Base-by-base conservation (phyloP, 2,113 vertebrate species). In the Pholis gunnellus region DNA sequence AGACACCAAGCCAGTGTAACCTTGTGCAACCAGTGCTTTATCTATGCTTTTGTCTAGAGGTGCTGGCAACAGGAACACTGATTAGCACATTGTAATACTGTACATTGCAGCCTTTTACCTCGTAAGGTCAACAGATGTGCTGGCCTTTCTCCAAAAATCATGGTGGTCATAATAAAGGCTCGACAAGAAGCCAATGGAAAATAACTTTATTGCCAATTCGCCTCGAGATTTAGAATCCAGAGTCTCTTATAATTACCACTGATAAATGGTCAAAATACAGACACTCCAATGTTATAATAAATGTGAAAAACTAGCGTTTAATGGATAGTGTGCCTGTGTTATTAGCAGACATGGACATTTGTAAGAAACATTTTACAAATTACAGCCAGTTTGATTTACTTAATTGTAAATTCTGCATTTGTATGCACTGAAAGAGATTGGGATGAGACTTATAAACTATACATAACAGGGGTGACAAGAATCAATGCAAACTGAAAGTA, bases 1-100 rank as follows among this genome's bases (percentile, higher is more conserved):
- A 18, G 2, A 75, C 64, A 44, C 6, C n/a, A 36, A 72, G 59
- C 25, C 75, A 63, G 44, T 54, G 72, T 27, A 77, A 75, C 40
- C 57, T 72, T 68, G 69, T 20, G 27, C 67, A 56, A 82, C 25
- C 29, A 20, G 22, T 59, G 17, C 25, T 61, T 66, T 60, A n/a
- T 31, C 65, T 54, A 3, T 46, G 9, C 20, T 48, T 60, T 70
- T 56, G 20, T 52, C 56, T 14, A 29, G n/a, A 67, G 36, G n/a
- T 60, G 71, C 44, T 15, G 42, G 56, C 56, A 75, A 42, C 27
- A 17, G 48, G 50, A 31, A 46, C 25, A 61, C 20, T 5, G 25
- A 74, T 77, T 69, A 64, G 66, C 31, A 66, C 31, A 59, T 78
- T 27, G 27, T 31, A 36, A 22, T 5, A 40, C 44, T 42, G 9